These are phyloP conservation scores for Pipistrellus kuhlii DNA, from an alignment of 2,797 vertebrate species.

Conservation along the genomic window DNA sequence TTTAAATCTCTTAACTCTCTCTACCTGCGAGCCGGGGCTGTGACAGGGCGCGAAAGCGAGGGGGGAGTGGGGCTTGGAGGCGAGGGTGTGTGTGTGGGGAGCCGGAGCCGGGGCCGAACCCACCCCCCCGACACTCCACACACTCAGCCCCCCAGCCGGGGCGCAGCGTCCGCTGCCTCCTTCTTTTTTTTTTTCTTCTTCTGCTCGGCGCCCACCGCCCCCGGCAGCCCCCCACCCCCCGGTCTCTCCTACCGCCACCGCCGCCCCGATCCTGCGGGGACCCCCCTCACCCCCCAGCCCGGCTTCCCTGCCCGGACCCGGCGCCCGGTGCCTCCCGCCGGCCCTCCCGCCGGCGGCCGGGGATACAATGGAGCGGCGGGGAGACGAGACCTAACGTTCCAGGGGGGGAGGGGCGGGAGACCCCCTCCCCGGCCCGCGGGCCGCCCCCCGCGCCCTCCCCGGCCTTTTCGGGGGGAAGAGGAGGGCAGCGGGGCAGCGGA, in stretches of 20 bases:
- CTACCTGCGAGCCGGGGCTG: constrained; percentile 89
- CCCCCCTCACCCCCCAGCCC: background rate
- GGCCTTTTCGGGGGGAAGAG: constrained; percentile 63
- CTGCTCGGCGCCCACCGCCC: constrained; percentile 64
- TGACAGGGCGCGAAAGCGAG: constrained; percentile 84
- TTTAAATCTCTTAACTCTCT: constrained; percentile 93
- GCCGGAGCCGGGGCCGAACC: constrained; percentile 80
- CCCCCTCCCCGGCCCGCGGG: constrained; percentile 11
- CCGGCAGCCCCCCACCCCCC: constrained; percentile 42
- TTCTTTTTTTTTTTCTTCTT: background rate
- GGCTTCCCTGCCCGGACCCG: constrained; percentile 56
- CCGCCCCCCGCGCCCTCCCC: constrained; percentile 54
- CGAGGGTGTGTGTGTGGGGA: constrained; percentile 79
- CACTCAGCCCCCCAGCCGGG: constrained; percentile 80
- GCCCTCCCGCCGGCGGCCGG: constrained; percentile 77
- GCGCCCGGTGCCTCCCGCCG: constrained; percentile 58
- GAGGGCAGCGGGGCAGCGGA: constrained; percentile 61
- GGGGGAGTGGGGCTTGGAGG: constrained; percentile 79
- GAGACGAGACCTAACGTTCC: constrained; percentile 70
- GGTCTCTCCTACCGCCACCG: constrained; percentile 60
- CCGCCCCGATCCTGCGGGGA: constrained; percentile 68
- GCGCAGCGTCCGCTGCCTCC: constrained; percentile 75
- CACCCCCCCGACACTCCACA: constrained; percentile 77
- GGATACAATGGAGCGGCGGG: constrained; percentile 80
- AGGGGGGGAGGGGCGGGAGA: constrained; percentile 85